Base-by-base conservation (phyloP, 2,113 vertebrate species). In the Okapia johnstoni region DNA sequence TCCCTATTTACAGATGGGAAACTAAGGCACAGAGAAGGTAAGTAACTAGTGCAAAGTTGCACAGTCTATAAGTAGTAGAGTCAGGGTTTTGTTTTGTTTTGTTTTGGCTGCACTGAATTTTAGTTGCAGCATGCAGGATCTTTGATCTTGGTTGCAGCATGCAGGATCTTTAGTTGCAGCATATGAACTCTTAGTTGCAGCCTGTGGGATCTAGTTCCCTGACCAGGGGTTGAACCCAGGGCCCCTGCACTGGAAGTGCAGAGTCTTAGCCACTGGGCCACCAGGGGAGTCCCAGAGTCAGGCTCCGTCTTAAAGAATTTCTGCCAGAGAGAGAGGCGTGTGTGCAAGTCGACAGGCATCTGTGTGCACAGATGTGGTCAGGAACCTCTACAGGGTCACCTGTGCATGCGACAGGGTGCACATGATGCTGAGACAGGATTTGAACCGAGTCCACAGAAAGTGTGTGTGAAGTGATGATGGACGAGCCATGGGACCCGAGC, bases 391-490 rank as follows among this genome's bases (percentile, higher is more conserved):
- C 36, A 2, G 28, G 40, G 43, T 40, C 43, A 25, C 43, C 19
- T 25, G 10, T 21, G 57, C 2, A 11, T 33, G 58, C n/a, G 2
- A 4, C 3, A 19, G 50, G 33, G 4, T 25, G 33, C 28, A 15
- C 61, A 10, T 1, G 5, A 19, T 8, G 11, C 60, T 55, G 36
- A 85, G 23, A 87, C 19, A 40, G 83, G 33, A 17, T n/a, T 36
- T 12, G 81, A 28, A 25, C 48, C 0, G 2, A 1, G 2, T 50
- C 43, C 63, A 10, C 23, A 0, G 46, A 43, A 85, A 26, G 12
- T 2, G 25, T 23, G 28, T 19, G 21, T 7, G 14, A 33, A 58
- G 76, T 25, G 63, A 40, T 48, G 89, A 11, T 0, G 30, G 60
- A 36, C 17, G 55, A 91, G 57, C 80, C 85, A 7, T 2, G 36